phyloP scores from a whole-genome alignment of 2,888 invertebrate species.

The Steromphala cineraria region DNA sequence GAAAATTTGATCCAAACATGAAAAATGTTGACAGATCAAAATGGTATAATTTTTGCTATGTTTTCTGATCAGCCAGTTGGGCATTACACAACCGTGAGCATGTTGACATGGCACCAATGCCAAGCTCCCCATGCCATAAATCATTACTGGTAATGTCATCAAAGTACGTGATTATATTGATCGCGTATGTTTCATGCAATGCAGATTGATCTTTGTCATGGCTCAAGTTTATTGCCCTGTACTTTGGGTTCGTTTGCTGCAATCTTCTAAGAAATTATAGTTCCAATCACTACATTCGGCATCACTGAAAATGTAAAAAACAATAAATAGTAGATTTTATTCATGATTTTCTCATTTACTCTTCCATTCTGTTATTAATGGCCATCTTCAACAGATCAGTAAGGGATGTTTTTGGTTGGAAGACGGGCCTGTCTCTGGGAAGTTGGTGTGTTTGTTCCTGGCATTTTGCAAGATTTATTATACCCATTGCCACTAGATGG shows the following conservation, averaged over 20 bases:
- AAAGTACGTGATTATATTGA: constrained; percentile 7
- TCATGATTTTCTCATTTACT: background rate
- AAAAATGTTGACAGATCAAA: no score
- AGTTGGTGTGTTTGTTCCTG: no score
- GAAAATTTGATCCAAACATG: no score
- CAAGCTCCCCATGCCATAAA: background rate
- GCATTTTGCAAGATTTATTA: no score
- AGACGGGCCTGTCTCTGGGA: no score
- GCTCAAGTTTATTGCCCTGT: background rate
- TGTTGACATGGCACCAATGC: background rate
- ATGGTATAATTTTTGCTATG: no score
- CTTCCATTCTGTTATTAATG: background rate
- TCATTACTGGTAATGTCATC: background rate
- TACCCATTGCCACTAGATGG: no score
- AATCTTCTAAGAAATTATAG: background rate
- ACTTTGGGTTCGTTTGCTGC: background rate
- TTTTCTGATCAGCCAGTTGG: no score
- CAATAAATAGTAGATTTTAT: background rate
- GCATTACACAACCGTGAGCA: background rate
- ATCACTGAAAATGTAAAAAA: background rate
- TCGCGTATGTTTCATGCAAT: background rate
- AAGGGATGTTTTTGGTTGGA: no score
- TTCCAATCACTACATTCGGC: background rate
- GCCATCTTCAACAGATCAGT: background rate
- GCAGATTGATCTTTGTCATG: background rate